Evolutionary conservation across 2,797 vertebrate species (phyloP), one percentile per base, ranked within the genome.

Genomic region (Peromyscus nudipes): DNA sequence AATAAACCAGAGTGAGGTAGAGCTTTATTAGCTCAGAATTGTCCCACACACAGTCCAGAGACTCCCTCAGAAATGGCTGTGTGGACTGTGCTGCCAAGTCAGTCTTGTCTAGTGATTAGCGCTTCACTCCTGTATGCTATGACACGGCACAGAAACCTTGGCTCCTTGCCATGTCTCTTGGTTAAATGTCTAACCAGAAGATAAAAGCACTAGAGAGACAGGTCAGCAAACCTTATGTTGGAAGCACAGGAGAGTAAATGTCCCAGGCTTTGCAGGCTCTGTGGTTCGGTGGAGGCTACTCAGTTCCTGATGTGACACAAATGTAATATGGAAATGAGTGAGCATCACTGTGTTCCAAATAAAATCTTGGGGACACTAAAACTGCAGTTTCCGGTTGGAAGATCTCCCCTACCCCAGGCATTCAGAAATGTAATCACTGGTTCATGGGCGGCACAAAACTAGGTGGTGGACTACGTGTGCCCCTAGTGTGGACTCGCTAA

Each of bases 381-480:
- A 67, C 27, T 34, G 8, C 34, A 65, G 73, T 82, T 83, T 88
- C 31, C 67, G 40, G 60, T 90, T 27, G 14, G 64, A 85, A 25
- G n/a, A 91, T 40, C 43, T 76, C 69, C 10, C 27, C 34, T 40
- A 16, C 55, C 65, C 84, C 65, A 80, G 43, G 19, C 64, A 75
- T 60, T 97, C 86, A 84, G 86, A 97, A 96, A 92, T 89, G 64
- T 87, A 89, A 91, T 89, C 16, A 34, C 46, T 67, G 37, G n/a
- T 57, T 84, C 79, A 60, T 49, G 69, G 49, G 62, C 69, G 89
- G 46, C 94, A 89, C 23, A 92, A 77, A 94, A 82, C n/a, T 13
- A 65, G 57, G n/a, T 71, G 29, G 29, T 69, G 12, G 80, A 84
- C 40, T 69, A 19, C 84, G 57, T 49, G 23, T 69, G 64, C 80